Evolutionary conservation across 2,888 invertebrate species (phyloP), one percentile per base, ranked within the genome.

Genomic region (Timema podura): DNA sequence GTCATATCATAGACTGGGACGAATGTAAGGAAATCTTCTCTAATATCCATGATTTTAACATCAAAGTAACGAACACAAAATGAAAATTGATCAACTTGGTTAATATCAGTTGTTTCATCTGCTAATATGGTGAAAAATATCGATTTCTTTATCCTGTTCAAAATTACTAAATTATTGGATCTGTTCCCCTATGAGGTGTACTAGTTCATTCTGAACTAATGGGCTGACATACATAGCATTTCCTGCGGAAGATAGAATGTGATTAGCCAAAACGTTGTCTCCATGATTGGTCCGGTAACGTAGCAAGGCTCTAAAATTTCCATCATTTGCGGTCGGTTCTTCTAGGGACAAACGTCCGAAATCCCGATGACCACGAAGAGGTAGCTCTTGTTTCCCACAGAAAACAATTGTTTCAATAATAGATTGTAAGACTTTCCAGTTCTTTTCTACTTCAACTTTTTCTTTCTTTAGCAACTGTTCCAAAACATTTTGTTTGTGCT

Each of bases 221-320:
- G 73, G 73, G 71, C 77, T 77, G 8, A 75, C 70, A 69, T 78
- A 79, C 15, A 69, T 75, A 13, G 76, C 75, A 72, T 77, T 77
- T 59, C 51, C 54, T 10, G 57, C 47, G 57, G 69, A 67, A 61
- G 67, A 69, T 71, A 72, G 64, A 67, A 74, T 68, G 71, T 77
- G 76, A 67, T 75, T 69, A 51, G 72, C 65, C 49, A 76, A 73
- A 48, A 59, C 59, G 9, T 73, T 66, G 72, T 79, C 77, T 15
- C 78, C 78, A 73, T 73, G 67, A 48, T 73, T 69, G 13, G 75
- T 73, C 59, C 77, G 69, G 69, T 76, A 76, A 11, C 75, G 71
- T 51, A 79, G 73, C 16, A 79, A 71, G 47, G 74, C 76, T 68
- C 77, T 68, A 66, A 79, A 79, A 70, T 77, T 77, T 45, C 78